Base-by-base conservation (phyloP, 2,888 invertebrate genomes). In the Pinctada fucata region DNA sequence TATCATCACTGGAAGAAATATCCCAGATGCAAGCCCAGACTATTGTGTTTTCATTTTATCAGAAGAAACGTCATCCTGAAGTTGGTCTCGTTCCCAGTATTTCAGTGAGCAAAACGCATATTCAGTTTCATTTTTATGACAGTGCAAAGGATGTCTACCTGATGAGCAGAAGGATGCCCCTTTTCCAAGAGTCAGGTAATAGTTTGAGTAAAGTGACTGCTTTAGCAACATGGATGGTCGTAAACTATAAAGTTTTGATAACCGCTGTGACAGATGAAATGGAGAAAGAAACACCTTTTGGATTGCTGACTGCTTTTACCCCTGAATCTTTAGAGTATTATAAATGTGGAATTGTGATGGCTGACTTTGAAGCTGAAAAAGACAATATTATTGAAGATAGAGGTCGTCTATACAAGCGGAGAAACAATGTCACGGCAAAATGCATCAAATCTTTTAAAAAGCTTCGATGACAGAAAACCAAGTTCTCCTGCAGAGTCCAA, bases 101-200 rank as follows among this genome's bases (percentile, higher is more conserved):
- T 45, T 45, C 48, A 49, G 69, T 69, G 69, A 69, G 69, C 49
- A 69, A 48, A 48, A 69, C 45, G 2, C 69, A 69, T 3, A 69
- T 69, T 69, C 69, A 69, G 58, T 58, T 58, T 13, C 58, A 58
- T 69, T 69, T 69, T 48, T 69, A 69, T 49, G 69, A 69, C 69
- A 13, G 48, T 13, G 4, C 47, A 49, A 48, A 69, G 49, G 69
- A 69, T 48, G 13, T 69, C n/a, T 69, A 69, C 49, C 69, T 69
- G 0, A 4, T 48, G 49, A 69, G 69, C 49, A 8, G 16, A 2
- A 13, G 49, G 49, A 47, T 69, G 49, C 49, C 69, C n/a, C n/a
- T 69, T 45, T 69, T 69, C 49, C 16, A 47, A 48, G 48, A 3
- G 49, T 10, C 6, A 58, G 49, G 49, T 48, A 48, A 69, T 48